A percentile compares a stretch with the other conserved stretches of the same genome.
These are phyloP conservation scores for Lepilemur septentrionalis DNA, from an alignment of 2,797 vertebrate genomes.

Conservation along the genomic window DNA sequence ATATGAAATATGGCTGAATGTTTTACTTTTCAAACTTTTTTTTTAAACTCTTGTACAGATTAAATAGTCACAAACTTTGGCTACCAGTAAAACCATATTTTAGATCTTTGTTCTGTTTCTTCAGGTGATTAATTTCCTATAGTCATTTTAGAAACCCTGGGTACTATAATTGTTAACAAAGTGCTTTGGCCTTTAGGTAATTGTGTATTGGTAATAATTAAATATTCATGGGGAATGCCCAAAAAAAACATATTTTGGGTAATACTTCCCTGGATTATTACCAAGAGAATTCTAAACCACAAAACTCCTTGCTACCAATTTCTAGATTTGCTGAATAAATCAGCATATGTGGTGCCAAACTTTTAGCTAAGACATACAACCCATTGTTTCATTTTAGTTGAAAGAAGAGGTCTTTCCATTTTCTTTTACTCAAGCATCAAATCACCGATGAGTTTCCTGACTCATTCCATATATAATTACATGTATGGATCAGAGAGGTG, in stretches of 20 bases:
- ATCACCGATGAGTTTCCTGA: not conserved
- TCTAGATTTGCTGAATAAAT: not conserved
- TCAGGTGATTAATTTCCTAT: not conserved
- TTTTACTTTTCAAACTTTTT: not conserved
- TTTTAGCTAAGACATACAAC: not conserved
- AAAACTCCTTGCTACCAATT: not conserved
- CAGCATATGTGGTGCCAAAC: not conserved
- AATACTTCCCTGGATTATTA: not conserved
- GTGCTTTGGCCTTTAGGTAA: not conserved
- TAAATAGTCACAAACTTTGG: not conserved
- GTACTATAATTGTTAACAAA: not conserved
- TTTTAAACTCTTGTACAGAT: not conserved
- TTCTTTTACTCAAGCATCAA: not conserved
- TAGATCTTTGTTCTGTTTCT: not conserved
- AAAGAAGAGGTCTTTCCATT: not conserved
- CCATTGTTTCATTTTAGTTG: not conserved
- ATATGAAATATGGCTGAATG: not conserved
- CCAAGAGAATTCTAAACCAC: not conserved
- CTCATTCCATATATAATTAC: not conserved
- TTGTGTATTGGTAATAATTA: not conserved
- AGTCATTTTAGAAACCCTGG: slow-evolving; percentile 18
- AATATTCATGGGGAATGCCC: not conserved
- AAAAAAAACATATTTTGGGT: not conserved
- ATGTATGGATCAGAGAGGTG: not conserved
- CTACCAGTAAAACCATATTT: not conserved